Evolutionary conservation across 2,888 invertebrate genomes (phyloP), one percentile per base, ranked within the genome.

Genomic region (Adelphocoris suturalis): DNA sequence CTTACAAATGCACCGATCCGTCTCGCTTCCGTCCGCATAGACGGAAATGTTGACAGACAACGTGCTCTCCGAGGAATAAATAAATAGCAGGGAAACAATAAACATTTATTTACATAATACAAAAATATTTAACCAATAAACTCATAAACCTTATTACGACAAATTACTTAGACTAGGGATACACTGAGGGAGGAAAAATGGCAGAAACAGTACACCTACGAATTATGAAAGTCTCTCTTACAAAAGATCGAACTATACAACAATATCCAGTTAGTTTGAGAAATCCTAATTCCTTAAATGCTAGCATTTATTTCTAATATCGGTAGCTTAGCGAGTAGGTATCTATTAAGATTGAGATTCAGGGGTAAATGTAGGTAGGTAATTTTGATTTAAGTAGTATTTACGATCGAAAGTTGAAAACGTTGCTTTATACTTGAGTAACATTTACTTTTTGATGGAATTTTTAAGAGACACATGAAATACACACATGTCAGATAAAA

Each of bases 111-210:
- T 82, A 82, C 82, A 82, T 48, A 52, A 27, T 23, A 47, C 48
- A 47, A 82, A 48, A 82, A 23, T 14, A 52, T 27, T n/a, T 23
- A 52, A 52, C 88, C 48, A 76, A 55, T 16, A 57, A 37, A 85
- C 37, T 85, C 61, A 61, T 37, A 28, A 80, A 88, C 55, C 75
- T 75, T n/a, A 86, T 14, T 37, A 57, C 61, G 37, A 85, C 19
- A 61, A 23, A 68, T 23, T 68, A 68, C 88, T 55, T 88, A 88
- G 88, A 88, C 88, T 88, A 88, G 88, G 78, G 57, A 68, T 78
- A 88, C 88, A 88, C 88, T 88, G 88, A 88, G 86, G 46, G 19
- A 68, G 68, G 68, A 68, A 23, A 68, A 23, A 27, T 68, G 68
- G 68, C 68, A 68, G 68, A 68, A 68, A 68, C 12, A 23, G 68